Evolutionary conservation across 2,888 invertebrate species (phyloP), one percentile per base, ranked within the genome.

Genomic region (Eristalis pertinax): DNA sequence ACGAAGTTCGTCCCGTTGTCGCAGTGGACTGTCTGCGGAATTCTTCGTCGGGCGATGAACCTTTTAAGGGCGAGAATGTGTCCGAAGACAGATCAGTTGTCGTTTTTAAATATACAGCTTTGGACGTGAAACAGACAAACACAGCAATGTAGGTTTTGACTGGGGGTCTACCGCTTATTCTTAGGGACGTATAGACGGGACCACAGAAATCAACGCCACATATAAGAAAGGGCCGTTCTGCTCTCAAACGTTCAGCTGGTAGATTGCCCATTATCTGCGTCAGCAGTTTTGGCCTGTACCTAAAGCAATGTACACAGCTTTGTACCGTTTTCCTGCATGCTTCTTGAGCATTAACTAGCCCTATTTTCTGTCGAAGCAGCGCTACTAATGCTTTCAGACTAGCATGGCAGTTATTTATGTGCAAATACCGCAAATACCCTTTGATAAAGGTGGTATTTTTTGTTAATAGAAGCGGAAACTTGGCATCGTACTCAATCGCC

Each of bases 261-360:
- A 75, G 50, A 10, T 79, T 63, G 8, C 62, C 65, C 74, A 74
- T 79, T 2, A 75, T 82, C 32, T 81, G 70, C 24, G 35, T n/a
- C 4, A 69, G n/a, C 19, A 64, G n/a, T 50, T 35, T 68, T 0
- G 65, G 69, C 11, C 60, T 32, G 29, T 63, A 74, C 35, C 19
- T 26, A 26, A 26, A 26, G 26, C 26, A 26, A 26, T 26, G 26
- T 26, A 26, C 26, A 26, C 26, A 26, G 26, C 26, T 26, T 26
- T 26, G 26, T 26, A 26, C 26, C n/a, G n/a, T n/a, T n/a, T n/a
- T n/a, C n/a, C 26, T 26, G 26, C 26, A 26, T 26, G 26, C 4
- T 26, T 26, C 26, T 26, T 26, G 26, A 26, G 26, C 4, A 26
- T 26, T 26, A 26, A 26, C 26, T 26, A 26, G 26, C 26, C 26